Base-by-base conservation (phyloP, 1,140 invertebrate species). In the Heliothis subflexa region DNA sequence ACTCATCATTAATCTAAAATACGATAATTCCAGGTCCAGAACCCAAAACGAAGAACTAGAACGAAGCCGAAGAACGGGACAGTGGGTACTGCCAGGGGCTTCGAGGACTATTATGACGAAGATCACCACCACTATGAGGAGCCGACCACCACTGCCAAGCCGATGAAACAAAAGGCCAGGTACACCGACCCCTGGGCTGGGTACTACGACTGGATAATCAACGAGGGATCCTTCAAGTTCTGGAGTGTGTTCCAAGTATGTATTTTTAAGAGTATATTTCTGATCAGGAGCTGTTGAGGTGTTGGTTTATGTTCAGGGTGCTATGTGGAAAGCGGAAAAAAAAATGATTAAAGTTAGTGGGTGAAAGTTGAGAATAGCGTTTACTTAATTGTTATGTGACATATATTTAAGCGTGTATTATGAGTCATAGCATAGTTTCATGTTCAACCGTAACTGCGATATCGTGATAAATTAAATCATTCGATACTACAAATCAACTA, bases 151-250 rank as follows among this genome's bases (percentile, higher is more conserved):
- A 92, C 91, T 0, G 81, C 88, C 3, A 91, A 89, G 64, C 91
- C 91, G 13, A 90, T 92, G 90, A 91, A 94, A 76, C 90, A 61
- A 10, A 75, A 93, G 81, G 87, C 91, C 54, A 85, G 94, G 21
- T 95, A 95, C 86, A 91, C 93, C 2, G 97, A 97, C 87, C 96
- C 97, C 12, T 97, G 97, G 95, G 95, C 95, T 13, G 96, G 96
- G 0, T 98, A 98, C 88, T 97, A 98, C 86, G 97, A 98, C 90
- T 98, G 97, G 88, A 95, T 98, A 55, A 97, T 98, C 81, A 98
- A 97, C 80, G 97, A 98, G 87, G 97, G 97, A 0, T 97, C 97
- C 16, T 98, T 97, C 91, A 98, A 98, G 88, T 98, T 98, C 86
- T 98, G 97, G 97, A 97, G 97, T 13, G 97, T 95, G 11, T 98